Base-by-base conservation (phyloP, 2,888 invertebrate genomes). In the Leucophora obtusa region DNA sequence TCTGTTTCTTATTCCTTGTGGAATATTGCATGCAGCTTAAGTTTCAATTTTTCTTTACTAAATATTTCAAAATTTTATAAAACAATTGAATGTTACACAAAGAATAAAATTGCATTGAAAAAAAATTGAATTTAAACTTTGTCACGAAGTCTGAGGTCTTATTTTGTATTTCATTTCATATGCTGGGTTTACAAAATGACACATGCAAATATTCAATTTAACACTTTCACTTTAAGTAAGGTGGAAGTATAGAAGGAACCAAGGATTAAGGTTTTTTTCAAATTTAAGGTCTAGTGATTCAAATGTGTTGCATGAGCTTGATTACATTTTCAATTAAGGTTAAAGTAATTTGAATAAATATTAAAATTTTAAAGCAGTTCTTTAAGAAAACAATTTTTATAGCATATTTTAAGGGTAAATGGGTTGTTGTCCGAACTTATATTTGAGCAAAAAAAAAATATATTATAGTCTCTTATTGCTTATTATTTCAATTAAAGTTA, bases 21-120 rank as follows among this genome's bases (percentile, higher is more conserved):
- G 43, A 47, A 47, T 47, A 47, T 74, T 79, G 73, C 74, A 73
- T 74, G 79, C 79, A 70, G 59, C 74, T 54, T 74, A 54, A 74
- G 38, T 70, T 60, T 38, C 63, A 59, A 65, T 63, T 5, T n/a
- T 47, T n/a, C 43, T 47, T 47, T 5, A 11, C 11, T 47, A 47
- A 47, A 47, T n/a, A 47, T n/a, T n/a, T n/a, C n/a, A 47, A 47
- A 47, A 47, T 47, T n/a, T n/a, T 47, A 47, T 47, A 47, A 47
- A 47, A 59, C 66, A 47, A 68, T 60, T 43, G 21, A 53, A 62
- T 75, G 53, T 66, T 60, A 60, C 68, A 60, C 74, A 60, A 43
- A 35, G 17, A 59, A 74, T n/a, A n/a, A n/a, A n/a, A n/a, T n/a
- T n/a, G 43, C 15, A 6, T 15, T 21, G 3, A 15, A 33, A 60